Evolutionary conservation across 2,888 invertebrate species (phyloP).

Genomic region (Ceramica pisi): DNA sequence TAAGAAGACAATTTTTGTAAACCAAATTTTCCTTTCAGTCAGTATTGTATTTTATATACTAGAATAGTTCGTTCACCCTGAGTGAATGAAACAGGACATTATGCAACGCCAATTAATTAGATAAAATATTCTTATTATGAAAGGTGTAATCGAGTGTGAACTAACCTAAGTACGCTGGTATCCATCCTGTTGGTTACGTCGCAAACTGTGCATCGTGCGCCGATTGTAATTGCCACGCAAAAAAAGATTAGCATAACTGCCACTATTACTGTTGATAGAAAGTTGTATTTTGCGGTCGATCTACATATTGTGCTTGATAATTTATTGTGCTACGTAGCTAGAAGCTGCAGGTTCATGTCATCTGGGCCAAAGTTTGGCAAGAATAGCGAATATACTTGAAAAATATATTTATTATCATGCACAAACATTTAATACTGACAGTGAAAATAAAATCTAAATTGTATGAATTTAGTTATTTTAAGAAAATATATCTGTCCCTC

Average conservation of each 20-base stretch:
- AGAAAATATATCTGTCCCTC: too few relatives aligned
- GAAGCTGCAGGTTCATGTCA: neutral
- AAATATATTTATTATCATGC: too few relatives aligned
- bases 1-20: too few relatives aligned
- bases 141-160: conserved; percentile 40
- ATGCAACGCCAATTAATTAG: conserved; percentile 12
- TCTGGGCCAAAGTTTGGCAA: neutral
- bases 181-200: conserved; percentile 43
- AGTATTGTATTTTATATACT: too few relatives aligned
- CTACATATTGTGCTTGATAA: neutral
- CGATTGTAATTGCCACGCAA: neutral
- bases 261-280: neutral
- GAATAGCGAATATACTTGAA: too few relatives aligned
- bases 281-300: neutral
- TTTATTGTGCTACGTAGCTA: too few relatives aligned
- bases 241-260: conserved; percentile 10
- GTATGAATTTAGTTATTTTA: too few relatives aligned
- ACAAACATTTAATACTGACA: too few relatives aligned
- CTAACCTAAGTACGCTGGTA: conserved; percentile 6
- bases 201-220: neutral
- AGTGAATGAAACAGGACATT: conserved; percentile 1
- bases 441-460: too few relatives aligned
- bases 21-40: too few relatives aligned
- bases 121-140: conserved; percentile 42
- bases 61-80: neutral